Conservation (phyloP, 1,140 invertebrate genomes). For the Pseudomyrmex flavicornis region DNA sequence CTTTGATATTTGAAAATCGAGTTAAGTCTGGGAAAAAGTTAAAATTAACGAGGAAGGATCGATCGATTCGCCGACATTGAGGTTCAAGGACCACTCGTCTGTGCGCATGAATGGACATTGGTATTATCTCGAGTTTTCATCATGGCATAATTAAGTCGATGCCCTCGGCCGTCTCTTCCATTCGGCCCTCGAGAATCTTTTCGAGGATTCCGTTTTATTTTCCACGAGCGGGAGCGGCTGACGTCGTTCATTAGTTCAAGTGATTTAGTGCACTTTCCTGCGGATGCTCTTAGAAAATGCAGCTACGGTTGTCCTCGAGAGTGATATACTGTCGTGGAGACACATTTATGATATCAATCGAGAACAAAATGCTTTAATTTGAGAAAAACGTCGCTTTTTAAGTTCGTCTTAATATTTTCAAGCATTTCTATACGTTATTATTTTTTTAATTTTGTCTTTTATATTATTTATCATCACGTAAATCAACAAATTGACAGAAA, state of each 20-base stretch:
- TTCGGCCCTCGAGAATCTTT: slow-evolving; percentile 33
- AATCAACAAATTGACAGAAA: background rate
- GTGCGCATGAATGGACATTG: slow-evolving; percentile 18
- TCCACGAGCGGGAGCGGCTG: slow-evolving; percentile 32
- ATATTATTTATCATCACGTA: background rate
- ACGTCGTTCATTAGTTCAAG: slow-evolving; percentile 60
- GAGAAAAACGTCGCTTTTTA: background rate
- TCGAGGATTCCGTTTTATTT: slow-evolving; percentile 37
- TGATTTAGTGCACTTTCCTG: slow-evolving; percentile 58
- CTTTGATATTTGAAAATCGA: background rate
- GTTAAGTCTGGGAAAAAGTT: background rate
- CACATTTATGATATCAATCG: slow-evolving; percentile 59
- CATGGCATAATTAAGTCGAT: slow-evolving; percentile 51
- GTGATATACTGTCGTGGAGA: slow-evolving; percentile 42
- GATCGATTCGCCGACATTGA: slow-evolving; percentile 1
- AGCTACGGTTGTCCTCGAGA: slow-evolving; percentile 34
- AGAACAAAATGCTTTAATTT: slow-evolving; percentile 37
- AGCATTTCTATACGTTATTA: background rate
- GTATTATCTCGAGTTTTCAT: slow-evolving; percentile 54
- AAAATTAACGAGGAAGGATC: background rate
- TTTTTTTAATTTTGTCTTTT: background rate
- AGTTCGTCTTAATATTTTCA: background rate
- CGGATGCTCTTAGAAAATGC: slow-evolving; percentile 51
- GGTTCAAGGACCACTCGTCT: background rate
- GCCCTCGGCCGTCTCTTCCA: slow-evolving; percentile 29